Percentiles rank a stretch among this genome's conserved stretches.
These are phyloP conservation scores for Poecilia wingei DNA, from an alignment of 2,797 vertebrate genomes.

Conservation along the genomic window DNA sequence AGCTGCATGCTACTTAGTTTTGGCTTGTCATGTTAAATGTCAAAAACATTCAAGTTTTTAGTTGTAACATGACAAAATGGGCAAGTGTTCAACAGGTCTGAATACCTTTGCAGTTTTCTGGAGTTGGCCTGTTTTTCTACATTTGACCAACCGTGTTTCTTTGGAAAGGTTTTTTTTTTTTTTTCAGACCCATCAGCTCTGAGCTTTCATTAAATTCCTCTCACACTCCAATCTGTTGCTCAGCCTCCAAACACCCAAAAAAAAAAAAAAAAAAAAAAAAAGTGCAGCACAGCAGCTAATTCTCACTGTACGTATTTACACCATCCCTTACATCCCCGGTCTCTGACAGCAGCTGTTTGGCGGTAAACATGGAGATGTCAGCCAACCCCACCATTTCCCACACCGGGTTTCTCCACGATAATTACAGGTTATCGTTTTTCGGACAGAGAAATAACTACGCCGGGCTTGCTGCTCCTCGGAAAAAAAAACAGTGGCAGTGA, in stretches of 20 bases:
- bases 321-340: constrained; percentile 54
- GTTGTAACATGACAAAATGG: not conserved
- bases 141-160: constrained; percentile 8
- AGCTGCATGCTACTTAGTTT: not conserved
- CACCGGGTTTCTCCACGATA: constrained; percentile 44
- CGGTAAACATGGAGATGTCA: constrained; percentile 61
- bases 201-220: constrained; percentile 14
- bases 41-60: not conserved
- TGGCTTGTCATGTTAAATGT: not conserved
- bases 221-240: constrained; percentile 11
- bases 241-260: constrained; percentile 20
- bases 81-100: not conserved
- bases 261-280: constrained; percentile 14
- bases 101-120: not conserved
- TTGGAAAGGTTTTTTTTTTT: not conserved
- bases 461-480: constrained; percentile 31
- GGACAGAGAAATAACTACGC: constrained; percentile 57
- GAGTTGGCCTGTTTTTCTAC: not conserved
- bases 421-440: constrained; percentile 65
- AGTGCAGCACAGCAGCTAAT: constrained; percentile 46
- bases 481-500: constrained; percentile 35
- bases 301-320: constrained; percentile 49
- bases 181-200: not conserved
- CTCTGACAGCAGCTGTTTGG: constrained; percentile 62
- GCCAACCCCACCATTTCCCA: constrained; percentile 51